Conservation (phyloP, 2,113 vertebrate species). For the Calypte anna region DNA sequence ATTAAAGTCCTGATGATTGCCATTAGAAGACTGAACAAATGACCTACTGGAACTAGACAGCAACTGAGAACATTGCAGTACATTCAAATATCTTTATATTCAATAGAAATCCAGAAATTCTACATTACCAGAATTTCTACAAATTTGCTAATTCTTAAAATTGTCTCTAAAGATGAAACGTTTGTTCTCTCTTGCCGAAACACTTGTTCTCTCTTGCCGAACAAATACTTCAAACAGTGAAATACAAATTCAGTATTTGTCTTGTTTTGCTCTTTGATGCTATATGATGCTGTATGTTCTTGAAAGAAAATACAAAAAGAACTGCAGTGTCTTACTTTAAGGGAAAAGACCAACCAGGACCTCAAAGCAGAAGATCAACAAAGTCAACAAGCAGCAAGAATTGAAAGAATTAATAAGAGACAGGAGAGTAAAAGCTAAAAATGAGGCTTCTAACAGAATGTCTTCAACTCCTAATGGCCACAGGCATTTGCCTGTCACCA, state of each 20-base stretch:
- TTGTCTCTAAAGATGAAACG: background rate
- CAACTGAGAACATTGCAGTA: background rate
- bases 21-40: background rate
- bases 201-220: background rate
- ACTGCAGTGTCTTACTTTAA: background rate
- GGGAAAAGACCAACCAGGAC: background rate
- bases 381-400: background rate
- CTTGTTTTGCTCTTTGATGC: background rate
- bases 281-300: background rate
- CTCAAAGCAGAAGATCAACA: constrained; percentile 10
- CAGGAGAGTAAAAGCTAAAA: background rate
- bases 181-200: background rate
- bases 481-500: background rate
- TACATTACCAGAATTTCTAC: background rate
- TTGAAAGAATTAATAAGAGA: background rate
- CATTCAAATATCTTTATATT: background rate
- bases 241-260: background rate
- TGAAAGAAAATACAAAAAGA: background rate
- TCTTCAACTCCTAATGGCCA: background rate
- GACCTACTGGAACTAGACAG: background rate
- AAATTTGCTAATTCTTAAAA: background rate
- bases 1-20: background rate
- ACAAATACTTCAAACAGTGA: background rate
- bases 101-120: background rate
- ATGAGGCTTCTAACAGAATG: background rate